Evolutionary conservation across 2,113 vertebrate species (phyloP).

Genomic region (Planiliza haematocheilus): DNA sequence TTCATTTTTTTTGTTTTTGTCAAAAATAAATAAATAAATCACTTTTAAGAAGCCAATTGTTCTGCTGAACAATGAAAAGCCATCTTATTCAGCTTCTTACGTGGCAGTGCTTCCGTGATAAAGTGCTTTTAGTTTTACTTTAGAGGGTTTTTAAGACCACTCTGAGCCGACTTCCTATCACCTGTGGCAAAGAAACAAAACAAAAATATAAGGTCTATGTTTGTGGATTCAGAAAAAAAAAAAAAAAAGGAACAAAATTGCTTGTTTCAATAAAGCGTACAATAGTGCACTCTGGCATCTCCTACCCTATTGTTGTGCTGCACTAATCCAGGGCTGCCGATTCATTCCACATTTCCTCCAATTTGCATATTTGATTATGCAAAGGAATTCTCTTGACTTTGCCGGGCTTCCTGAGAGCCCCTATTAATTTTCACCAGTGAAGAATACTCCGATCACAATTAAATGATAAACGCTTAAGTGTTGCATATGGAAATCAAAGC

Average conservation of each 20-base stretch:
- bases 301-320: conserved; percentile 60
- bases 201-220: neutral
- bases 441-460: conserved; percentile 68
- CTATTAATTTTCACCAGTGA: conserved; percentile 62
- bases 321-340: conserved; percentile 56
- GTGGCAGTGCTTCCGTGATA: neutral
- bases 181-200: neutral
- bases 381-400: conserved; percentile 70
- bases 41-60: neutral
- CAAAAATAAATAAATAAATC: neutral
- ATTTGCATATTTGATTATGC: conserved; percentile 79
- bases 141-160: neutral
- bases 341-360: conserved; percentile 51
- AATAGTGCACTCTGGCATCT: conserved; percentile 42
- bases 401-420: conserved; percentile 48
- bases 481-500: conserved; percentile 58
- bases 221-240: neutral
- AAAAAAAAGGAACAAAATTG: conserved; percentile 38
- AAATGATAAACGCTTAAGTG: conserved; percentile 73
- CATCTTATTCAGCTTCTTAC: neutral
- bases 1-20: neutral
- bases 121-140: neutral
- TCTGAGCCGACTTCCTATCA: neutral
- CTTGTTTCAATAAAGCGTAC: conserved; percentile 32
- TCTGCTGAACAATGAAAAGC: neutral